Evolutionary conservation across 2,797 vertebrate species (phyloP).

Genomic region (Syngnathus rostellatus): DNA sequence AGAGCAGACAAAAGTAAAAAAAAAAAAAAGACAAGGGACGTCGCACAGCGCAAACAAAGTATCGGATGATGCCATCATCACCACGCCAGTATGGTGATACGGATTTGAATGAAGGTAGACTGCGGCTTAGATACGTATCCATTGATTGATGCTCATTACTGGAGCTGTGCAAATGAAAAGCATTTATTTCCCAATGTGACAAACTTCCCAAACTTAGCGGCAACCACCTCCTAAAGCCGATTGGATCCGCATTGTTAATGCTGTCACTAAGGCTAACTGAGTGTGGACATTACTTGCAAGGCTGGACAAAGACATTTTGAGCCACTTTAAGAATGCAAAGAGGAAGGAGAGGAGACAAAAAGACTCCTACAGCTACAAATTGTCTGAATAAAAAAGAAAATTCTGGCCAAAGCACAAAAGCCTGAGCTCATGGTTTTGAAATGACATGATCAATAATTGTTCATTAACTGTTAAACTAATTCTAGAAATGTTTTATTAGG

Average conservation of each 20-base stretch:
- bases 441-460: background rate
- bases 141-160: slow-evolving; percentile 39
- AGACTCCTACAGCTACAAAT: background rate
- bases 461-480: background rate
- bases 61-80: slow-evolving; percentile 45
- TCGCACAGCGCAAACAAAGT: slow-evolving; percentile 37
- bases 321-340: slow-evolving; percentile 16
- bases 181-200: slow-evolving; percentile 21
- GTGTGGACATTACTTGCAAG: slow-evolving; percentile 9
- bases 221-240: slow-evolving; percentile 16
- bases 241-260: slow-evolving; percentile 15
- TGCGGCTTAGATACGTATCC: slow-evolving; percentile 4
- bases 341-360: slow-evolving; percentile 2
- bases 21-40: slow-evolving; percentile 23
- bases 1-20: slow-evolving; percentile 11
- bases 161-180: slow-evolving; percentile 28
- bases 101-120: slow-evolving; percentile 49
- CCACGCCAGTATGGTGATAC: slow-evolving; percentile 40
- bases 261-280: slow-evolving; percentile 22
- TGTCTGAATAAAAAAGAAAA: background rate
- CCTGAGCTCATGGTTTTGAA: no score
- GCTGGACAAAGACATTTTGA: slow-evolving; percentile 5
- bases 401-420: background rate
- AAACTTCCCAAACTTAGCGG: slow-evolving; percentile 44
- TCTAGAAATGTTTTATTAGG: background rate